A percentile compares a stretch with the other conserved stretches of the same genome.
phyloP scores from a whole-genome alignment of 1,140 invertebrate species.

The Lanistes nyassanus region DNA sequence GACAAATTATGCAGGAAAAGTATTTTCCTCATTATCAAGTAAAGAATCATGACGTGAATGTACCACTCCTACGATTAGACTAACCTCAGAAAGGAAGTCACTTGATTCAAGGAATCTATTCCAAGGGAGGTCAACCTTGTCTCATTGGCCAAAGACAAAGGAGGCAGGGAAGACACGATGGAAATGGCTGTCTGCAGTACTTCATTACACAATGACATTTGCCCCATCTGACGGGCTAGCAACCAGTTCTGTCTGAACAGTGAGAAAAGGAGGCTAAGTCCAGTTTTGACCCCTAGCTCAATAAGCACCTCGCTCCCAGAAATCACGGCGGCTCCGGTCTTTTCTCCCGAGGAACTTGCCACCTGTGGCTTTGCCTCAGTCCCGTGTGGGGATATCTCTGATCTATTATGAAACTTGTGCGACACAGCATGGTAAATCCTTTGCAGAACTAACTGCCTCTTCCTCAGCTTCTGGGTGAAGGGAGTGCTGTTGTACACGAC shows the following conservation, averaged over 20 bases:
- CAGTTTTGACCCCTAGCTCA: conserved; percentile 75
- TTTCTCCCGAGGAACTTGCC: not conserved
- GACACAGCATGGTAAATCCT: conserved; percentile 73
- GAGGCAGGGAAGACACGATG: conserved; percentile 72
- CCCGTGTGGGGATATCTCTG: conserved; percentile 20
- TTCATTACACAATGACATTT: conserved; percentile 71
- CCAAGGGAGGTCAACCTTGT: conserved; percentile 72
- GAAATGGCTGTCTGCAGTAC: conserved; percentile 73
- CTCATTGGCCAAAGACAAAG: conserved; percentile 74
- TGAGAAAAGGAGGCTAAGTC: conserved; percentile 74
- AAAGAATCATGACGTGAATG: no score
- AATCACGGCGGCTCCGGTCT: not conserved
- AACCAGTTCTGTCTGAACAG: conserved; percentile 74
- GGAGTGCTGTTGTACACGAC: conserved; percentile 71
- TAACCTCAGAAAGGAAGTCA: conserved; percentile 68
- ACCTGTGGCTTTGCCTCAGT: not conserved
- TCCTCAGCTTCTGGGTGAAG: conserved; percentile 70
- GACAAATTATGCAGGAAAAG: no score
- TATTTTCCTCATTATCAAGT: no score
- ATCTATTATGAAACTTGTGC: conserved; percentile 69
- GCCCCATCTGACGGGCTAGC: conserved; percentile 43
- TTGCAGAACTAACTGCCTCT: conserved; percentile 73
- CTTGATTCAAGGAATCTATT: conserved; percentile 68
- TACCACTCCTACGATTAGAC: no score
- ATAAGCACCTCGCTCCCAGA: conserved; percentile 72